Base-by-base conservation (phyloP, 2,797 vertebrate genomes). In the Enteromius afrohamiltoni region DNA sequence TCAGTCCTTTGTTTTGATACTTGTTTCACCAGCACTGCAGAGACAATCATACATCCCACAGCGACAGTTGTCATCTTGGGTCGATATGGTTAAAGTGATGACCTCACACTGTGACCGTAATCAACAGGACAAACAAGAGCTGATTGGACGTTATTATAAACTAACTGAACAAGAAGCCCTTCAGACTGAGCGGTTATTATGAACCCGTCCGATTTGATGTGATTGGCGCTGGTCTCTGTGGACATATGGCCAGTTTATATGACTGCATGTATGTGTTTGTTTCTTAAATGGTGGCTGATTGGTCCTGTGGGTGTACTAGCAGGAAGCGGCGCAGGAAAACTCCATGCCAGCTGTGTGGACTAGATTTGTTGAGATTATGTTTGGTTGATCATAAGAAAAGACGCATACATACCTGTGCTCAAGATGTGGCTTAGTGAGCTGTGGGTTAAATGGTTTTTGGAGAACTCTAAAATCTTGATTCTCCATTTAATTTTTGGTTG, bases 51-150 rank as follows among this genome's bases (percentile, higher is more conserved):
- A 60, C 64, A 69, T 49, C 85, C 29, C 51, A 1, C 9, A 42
- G 80, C 37, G 42, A 71, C 49, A 49, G 65, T 75, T 60, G 29
- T 86, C 68, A 84, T 79, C 45, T 37, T 17, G 13, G 73, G 68
- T 77, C 78, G 45, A 79, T 81, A 79, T 77, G 55, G 81, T 71
- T 67, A 77, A 62, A 70, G 69, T 80, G 55, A 79, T 80, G 68
- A 83, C 69, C 83, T 87, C 82, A 77, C 49, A 7, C 47, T 76
- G 78, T 37, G 19, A 19, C 47, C 6, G 11, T 77, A 80, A 82
- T 83, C 53, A 82, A 65, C 55, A 53, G 74, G 73, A 71, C 83
- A 80, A 65, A 73, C 82, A 86, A 69, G 64, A 83, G 60, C 68
- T n/a, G 73, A 76, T 62, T 31, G 80, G 70, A 49, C 19, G 6